Conservation (phyloP, 1,140 invertebrate genomes). For the Spodoptera litura region DNA sequence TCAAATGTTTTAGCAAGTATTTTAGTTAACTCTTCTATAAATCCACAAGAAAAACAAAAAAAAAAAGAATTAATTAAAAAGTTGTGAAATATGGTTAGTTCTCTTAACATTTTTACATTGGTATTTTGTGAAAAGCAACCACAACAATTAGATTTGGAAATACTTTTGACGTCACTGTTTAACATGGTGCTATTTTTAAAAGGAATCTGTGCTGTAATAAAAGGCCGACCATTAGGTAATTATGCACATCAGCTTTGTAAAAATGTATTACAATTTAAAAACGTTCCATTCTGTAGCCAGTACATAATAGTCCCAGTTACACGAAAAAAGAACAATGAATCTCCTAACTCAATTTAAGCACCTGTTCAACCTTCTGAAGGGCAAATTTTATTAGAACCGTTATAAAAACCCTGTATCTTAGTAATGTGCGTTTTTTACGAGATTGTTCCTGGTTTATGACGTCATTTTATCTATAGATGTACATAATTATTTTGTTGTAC, state of each 20-base stretch:
- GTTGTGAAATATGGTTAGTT: too few relatives aligned
- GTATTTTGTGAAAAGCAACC: too few relatives aligned
- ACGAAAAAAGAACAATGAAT: not conserved
- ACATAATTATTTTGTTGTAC: constrained; percentile 48
- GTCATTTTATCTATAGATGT: constrained; percentile 46
- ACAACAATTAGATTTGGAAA: too few relatives aligned
- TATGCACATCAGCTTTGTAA: not conserved
- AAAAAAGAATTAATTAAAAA: too few relatives aligned
- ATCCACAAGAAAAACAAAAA: too few relatives aligned
- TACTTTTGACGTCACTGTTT: too few relatives aligned
- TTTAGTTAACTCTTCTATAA: too few relatives aligned
- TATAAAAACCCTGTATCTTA: constrained; percentile 34
- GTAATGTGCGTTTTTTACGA: constrained; percentile 55
- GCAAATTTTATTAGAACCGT: constrained; percentile 13
- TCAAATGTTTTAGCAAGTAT: too few relatives aligned
- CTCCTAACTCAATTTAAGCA: constrained; percentile 1
- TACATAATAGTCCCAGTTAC: not conserved
- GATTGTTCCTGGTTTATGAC: constrained; percentile 52
- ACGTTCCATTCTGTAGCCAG: not conserved
- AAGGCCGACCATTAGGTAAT: not conserved
- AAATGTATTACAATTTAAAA: not conserved
- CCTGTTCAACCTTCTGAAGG: constrained; percentile 15
- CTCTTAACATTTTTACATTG: too few relatives aligned
- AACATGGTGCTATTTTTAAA: too few relatives aligned
- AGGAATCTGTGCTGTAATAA: too few relatives aligned